A percentile compares a stretch with the other conserved stretches of the same genome.
phyloP scores from a whole-genome alignment of 2,888 invertebrate genomes.

The Eilema caniola region DNA sequence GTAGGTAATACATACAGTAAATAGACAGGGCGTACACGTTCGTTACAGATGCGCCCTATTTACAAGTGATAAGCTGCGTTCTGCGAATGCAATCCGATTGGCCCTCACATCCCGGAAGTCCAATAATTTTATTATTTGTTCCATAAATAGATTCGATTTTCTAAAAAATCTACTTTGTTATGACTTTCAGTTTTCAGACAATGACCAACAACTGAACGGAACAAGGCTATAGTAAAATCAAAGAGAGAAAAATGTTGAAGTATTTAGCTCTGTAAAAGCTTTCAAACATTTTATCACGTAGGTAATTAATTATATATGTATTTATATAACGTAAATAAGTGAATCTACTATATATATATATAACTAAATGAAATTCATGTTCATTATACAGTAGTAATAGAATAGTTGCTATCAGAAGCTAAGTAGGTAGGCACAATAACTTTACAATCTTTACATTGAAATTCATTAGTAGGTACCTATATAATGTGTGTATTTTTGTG shows the following conservation, averaged over 20 bases:
- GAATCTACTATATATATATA: too few species aligned
- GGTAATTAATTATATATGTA: too few species aligned
- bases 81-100: constrained; percentile 70
- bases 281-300: too few species aligned
- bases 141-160: constrained; percentile 24
- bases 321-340: too few species aligned
- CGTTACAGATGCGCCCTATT: constrained; percentile 58
- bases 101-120: constrained; percentile 66
- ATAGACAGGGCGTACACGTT: constrained; percentile 49
- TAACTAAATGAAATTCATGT: not conserved
- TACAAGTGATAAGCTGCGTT: constrained; percentile 69
- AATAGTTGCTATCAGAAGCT: too few species aligned
- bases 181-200: not conserved
- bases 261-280: too few species aligned
- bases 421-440: too few species aligned
- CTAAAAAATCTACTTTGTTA: not conserved
- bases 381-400: too few species aligned
- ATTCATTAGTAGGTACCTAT: too few species aligned
- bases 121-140: constrained; percentile 40
- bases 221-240: not conserved
- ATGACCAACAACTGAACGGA: not conserved
- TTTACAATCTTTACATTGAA: too few species aligned
- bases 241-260: not conserved
- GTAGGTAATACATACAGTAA: constrained; percentile 6
- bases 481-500: too few species aligned